These are phyloP conservation scores for Nowickia ferox DNA, from an alignment of 2,888 invertebrate species.

Conservation along the genomic window DNA sequence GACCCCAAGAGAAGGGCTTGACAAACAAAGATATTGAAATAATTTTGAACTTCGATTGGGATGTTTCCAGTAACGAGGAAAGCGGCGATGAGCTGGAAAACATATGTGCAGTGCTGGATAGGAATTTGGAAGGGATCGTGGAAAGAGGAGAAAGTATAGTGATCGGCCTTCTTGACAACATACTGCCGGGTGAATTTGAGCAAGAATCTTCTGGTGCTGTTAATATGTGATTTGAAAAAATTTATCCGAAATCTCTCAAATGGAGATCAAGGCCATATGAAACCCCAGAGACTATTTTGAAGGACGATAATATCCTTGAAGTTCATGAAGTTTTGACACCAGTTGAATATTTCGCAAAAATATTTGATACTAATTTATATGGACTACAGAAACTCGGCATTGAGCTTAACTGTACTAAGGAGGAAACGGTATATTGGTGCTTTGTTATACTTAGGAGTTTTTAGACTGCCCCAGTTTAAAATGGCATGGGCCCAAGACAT, in stretches of 20 bases:
- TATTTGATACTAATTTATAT: conserved; percentile 47
- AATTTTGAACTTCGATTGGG: too few relatives aligned
- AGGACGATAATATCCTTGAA: conserved; percentile 46
- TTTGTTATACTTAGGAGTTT: conserved; percentile 55
- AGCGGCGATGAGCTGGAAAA: conserved; percentile 58
- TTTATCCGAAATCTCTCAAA: conserved; percentile 60
- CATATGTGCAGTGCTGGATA: conserved; percentile 59
- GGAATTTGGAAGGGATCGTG: conserved; percentile 58
- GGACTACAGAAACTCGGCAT: conserved; percentile 50
- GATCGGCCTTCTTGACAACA: conserved; percentile 39
- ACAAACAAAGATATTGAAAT: too few relatives aligned
- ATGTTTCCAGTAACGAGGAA: too few relatives aligned
- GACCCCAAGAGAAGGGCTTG: too few relatives aligned
- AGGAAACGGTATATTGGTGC: conserved; percentile 33
- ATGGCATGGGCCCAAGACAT: conserved; percentile 57
- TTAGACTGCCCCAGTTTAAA: conserved; percentile 65
- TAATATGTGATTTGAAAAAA: conserved; percentile 60
- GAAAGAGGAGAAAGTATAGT: conserved; percentile 61
- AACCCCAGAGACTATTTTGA: neutral
- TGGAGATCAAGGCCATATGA: conserved; percentile 36
- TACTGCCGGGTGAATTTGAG: conserved; percentile 48
- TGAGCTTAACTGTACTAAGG: neutral
- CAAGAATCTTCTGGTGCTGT: conserved; percentile 47
- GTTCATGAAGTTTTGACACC: conserved; percentile 43
- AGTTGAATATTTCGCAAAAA: conserved; percentile 35